phyloP scores from a whole-genome alignment of 1,140 invertebrate species.

The Lithobius niger region DNA sequence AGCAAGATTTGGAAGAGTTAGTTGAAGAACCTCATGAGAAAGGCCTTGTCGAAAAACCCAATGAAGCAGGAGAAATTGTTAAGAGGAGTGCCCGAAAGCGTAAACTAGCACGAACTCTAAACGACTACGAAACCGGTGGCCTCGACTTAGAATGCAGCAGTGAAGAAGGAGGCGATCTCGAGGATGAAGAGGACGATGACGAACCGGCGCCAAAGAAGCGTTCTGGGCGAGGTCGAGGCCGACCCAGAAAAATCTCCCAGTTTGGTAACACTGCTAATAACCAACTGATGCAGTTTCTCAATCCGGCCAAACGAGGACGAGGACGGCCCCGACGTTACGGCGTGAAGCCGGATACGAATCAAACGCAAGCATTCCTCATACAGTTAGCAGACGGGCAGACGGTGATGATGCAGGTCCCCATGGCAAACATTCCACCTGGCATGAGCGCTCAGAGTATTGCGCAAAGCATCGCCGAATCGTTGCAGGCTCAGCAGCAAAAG shows the following conservation, averaged over 20 bases:
- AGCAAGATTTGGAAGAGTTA: neutral
- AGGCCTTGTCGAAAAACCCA: slow-evolving; percentile 25
- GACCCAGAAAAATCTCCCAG: slow-evolving; percentile 7
- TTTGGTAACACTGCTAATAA: neutral
- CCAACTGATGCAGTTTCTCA: neutral
- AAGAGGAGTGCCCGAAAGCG: slow-evolving; percentile 28
- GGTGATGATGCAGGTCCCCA: slow-evolving; percentile 25
- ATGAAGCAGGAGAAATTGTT: slow-evolving; percentile 28
- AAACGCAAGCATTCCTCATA: slow-evolving; percentile 28
- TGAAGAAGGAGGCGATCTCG: slow-evolving; percentile 14
- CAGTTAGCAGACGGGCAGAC: slow-evolving; percentile 28
- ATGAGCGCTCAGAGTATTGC: slow-evolving; percentile 14
- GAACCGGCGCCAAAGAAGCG: neutral
- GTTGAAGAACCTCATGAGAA: slow-evolving; percentile 20
- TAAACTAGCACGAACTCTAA: slow-evolving; percentile 25
- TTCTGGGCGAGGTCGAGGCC: slow-evolving; percentile 7
- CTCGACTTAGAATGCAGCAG: slow-evolving; percentile 12
- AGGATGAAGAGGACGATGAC: slow-evolving; percentile 10
- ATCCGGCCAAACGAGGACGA: slow-evolving; percentile 23
- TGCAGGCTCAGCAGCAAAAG: neutral
- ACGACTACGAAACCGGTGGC: slow-evolving; percentile 21
- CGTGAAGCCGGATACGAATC: slow-evolving; percentile 16
- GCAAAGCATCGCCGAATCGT: slow-evolving; percentile 14
- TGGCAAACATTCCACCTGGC: slow-evolving; percentile 13
- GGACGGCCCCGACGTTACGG: slow-evolving; percentile 27